These are phyloP conservation scores for Procavia capensis DNA, from an alignment of 2,113 vertebrate species.

Conservation along the genomic window DNA sequence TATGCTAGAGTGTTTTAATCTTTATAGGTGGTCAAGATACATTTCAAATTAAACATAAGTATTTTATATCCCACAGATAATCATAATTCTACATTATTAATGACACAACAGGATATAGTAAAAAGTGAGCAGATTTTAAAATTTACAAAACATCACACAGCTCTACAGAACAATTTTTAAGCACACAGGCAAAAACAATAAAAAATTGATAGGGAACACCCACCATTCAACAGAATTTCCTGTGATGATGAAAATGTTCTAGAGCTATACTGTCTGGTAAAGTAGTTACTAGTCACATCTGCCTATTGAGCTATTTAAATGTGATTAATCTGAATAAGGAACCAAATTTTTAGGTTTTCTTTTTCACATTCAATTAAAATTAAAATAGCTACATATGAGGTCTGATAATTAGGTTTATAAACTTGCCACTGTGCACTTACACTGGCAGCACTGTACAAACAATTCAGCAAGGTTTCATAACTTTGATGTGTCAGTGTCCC, in stretches of 20 bases:
- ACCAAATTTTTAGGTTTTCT: background rate
- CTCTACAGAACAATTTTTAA: background rate
- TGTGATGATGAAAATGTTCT: rapidly evolving
- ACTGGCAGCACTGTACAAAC: no score
- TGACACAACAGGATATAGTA: background rate
- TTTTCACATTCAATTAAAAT: background rate
- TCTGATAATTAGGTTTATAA: no score
- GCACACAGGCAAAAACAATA: background rate
- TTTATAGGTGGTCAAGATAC: background rate
- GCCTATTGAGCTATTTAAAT: background rate
- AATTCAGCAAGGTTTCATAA: no score
- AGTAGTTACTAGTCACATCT: rapidly evolving
- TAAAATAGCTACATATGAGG: background rate
- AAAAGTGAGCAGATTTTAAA: background rate
- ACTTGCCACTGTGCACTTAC: no score
- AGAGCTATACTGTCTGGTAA: rapidly evolving
- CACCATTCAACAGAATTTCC: background rate
- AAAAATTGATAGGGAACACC: background rate
- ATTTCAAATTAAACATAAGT: constrained; percentile 29
- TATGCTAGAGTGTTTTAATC: background rate
- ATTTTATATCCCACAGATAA: background rate
- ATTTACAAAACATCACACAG: background rate
- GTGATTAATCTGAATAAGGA: rapidly evolving
- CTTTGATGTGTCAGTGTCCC: no score
- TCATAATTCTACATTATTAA: background rate